Percentiles rank a stretch among this genome's conserved stretches.
phyloP scores from a whole-genome alignment of 2,797 vertebrate genomes.

The Pangasius krempfi region DNA sequence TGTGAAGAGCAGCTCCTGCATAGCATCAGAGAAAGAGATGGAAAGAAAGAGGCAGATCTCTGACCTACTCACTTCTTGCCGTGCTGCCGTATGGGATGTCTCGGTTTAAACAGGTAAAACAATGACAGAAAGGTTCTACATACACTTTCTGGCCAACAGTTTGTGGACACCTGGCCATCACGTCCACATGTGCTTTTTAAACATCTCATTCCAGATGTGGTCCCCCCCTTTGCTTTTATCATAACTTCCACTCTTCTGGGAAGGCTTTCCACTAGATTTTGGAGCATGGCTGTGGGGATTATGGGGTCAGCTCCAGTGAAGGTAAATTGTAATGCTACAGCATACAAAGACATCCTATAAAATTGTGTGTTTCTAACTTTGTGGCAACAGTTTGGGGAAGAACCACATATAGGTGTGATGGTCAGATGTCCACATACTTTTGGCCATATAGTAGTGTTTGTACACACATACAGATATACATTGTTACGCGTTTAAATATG shows the following conservation, averaged over 20 bases:
- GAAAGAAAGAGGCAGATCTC: not conserved
- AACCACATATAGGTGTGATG: not conserved
- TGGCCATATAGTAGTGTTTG: not conserved
- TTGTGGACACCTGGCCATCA: too few species aligned
- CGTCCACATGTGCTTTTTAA: too few species aligned
- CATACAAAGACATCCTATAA: not conserved
- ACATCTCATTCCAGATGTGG: too few species aligned
- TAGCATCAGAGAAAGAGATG: conserved; percentile 13
- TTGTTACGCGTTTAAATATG: not conserved
- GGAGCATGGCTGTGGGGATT: not conserved
- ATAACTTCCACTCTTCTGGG: not conserved
- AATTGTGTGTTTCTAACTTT: not conserved
- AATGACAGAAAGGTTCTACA: not conserved
- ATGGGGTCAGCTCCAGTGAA: not conserved
- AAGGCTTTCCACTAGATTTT: not conserved
- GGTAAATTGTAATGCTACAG: not conserved
- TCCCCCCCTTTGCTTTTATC: too few species aligned
- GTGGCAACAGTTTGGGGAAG: not conserved
- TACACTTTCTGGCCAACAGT: not conserved
- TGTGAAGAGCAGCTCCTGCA: conserved; percentile 29
- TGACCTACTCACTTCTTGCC: not conserved
- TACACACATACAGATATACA: not conserved
- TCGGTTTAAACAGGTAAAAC: not conserved
- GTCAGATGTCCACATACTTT: not conserved
- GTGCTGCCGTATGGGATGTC: not conserved